phyloP scores from a whole-genome alignment of 2,113 vertebrate species.

The Seriola quinqueradiata region DNA sequence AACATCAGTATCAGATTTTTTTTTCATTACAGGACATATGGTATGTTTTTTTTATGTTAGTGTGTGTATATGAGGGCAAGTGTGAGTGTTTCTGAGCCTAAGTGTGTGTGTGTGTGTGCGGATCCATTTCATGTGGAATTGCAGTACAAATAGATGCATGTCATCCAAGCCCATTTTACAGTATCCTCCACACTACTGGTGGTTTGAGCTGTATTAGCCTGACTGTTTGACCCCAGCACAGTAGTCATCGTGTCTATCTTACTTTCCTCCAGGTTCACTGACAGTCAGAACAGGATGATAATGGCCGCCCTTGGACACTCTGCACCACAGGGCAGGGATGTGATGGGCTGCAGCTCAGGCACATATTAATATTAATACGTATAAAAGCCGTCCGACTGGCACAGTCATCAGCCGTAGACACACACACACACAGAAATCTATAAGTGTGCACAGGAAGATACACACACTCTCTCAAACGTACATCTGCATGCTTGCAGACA shows the following conservation, averaged over 20 bases:
- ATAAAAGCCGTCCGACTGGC: slow-evolving; percentile 84
- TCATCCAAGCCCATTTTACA: slow-evolving; percentile 47
- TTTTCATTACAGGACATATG: slow-evolving; percentile 21
- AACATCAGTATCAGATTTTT: slow-evolving; percentile 43
- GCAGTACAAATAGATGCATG: slow-evolving; percentile 51
- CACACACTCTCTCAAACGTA: slow-evolving; percentile 44
- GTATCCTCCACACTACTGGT: slow-evolving; percentile 41
- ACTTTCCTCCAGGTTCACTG: slow-evolving; percentile 69
- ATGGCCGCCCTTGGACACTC: slow-evolving; percentile 83
- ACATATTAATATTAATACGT: slow-evolving; percentile 89
- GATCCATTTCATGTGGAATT: slow-evolving; percentile 47
- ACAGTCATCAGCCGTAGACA: slow-evolving; percentile 72
- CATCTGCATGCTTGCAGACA: slow-evolving; percentile 64
- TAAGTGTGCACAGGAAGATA: slow-evolving; percentile 37
- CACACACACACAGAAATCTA: slow-evolving; percentile 34
- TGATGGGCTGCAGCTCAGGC: slow-evolving; percentile 77
- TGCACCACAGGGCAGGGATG: slow-evolving; percentile 75
- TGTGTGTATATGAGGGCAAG: slow-evolving; percentile 13
- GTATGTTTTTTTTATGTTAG: slow-evolving; percentile 31
- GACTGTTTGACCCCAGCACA: slow-evolving; percentile 76
- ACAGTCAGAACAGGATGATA: slow-evolving; percentile 78
- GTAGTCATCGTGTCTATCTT: slow-evolving; percentile 60
- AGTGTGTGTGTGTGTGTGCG: not conserved
- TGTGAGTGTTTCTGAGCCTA: not conserved
- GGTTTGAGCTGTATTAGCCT: slow-evolving; percentile 74